Conservation (phyloP, 2,888 invertebrate species). For the Charanyca ferruginea region DNA sequence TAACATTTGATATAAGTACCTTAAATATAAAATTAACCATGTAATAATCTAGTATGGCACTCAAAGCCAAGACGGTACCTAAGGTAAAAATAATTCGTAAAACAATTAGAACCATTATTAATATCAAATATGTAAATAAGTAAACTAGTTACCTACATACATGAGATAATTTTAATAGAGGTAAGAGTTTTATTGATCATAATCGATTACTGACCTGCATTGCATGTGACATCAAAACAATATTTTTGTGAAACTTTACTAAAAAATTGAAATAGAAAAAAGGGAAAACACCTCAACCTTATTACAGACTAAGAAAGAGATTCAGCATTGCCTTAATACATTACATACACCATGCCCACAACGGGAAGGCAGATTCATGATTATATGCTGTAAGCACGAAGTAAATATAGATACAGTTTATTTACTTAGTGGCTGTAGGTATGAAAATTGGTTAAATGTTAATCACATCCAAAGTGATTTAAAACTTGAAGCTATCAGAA, state of each 20-base stretch:
- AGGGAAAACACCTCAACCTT: conserved; percentile 10
- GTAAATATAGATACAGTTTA: neutral
- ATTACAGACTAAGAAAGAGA: conserved; percentile 34
- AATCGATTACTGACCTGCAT: conserved; percentile 2
- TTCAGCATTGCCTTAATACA: conserved; percentile 43
- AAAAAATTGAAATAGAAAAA: conserved; percentile 1
- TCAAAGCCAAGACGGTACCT: conserved; percentile 50
- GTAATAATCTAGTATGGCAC: conserved; percentile 66
- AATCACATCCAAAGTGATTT: conserved; percentile 48
- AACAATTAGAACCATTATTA: conserved; percentile 30
- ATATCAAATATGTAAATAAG: conserved; percentile 43
- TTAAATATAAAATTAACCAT: conserved; percentile 56
- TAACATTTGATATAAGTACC: conserved; percentile 49
- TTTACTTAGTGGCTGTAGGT: neutral
- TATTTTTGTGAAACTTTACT: neutral
- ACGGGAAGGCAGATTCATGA: conserved; percentile 43
- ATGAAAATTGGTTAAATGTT: conserved; percentile 43
- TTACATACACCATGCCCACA: conserved; percentile 37
- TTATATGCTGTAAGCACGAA: conserved; percentile 24
- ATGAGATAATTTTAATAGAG: conserved; percentile 3
- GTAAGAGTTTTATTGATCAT: conserved; percentile 12
- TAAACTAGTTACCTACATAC: conserved; percentile 10
- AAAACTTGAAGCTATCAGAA: conserved; percentile 50
- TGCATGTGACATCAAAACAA: conserved; percentile 4
- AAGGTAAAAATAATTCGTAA: conserved; percentile 53